Base-by-base conservation (phyloP, 2,797 vertebrate genomes). In the Hyperoplus lanceolatus region DNA sequence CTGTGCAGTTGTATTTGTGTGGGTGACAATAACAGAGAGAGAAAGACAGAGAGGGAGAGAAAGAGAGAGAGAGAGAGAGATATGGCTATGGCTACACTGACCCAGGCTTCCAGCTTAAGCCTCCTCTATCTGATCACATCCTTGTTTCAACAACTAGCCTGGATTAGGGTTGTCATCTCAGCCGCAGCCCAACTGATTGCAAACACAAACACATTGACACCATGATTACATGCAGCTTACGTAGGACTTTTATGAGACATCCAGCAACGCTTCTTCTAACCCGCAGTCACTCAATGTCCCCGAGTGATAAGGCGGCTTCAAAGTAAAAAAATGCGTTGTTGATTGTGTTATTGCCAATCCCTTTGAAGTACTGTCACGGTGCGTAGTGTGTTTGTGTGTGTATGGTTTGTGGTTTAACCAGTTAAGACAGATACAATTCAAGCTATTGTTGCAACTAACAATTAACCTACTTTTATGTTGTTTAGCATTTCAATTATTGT, bases 211-310 rank as follows among this genome's bases (percentile, higher is more conserved):
- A 74, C 91, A 83, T 87, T 87, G 80, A 45, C 81, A 56, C 81
- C 29, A 57, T 81, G 86, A 93, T 94, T 92, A 92, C 89, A 90
- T 84, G 89, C 90, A 68, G 91, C 85, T 93, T 90, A 91, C 64
- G 61, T 58, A 51, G 70, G 63, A 87, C 68, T 70, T 3, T 81
- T 69, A 84, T 67, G 7, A 80, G 83, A 87, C 77, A 48, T 77
- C 71, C 76, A 74, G 49, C 29, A 46, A 55, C 29, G 60, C 51
- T 42, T 48, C 54, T 51, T 46, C 53, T 79, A 76, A 75, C 70
- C 82, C 55, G 75, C 76, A 74, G 72, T 72, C 79, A 53, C 80
- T 79, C 54, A 41, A 84, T 83, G 87, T 86, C 72, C 76, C 6
- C 51, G 16, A 48, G 69, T 36, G 89, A 90, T 90, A 90, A 92